Percentiles rank a stretch among this genome's conserved stretches.
Conservation (phyloP, 2,113 vertebrate species). For the Sturnira hondurensis region DNA sequence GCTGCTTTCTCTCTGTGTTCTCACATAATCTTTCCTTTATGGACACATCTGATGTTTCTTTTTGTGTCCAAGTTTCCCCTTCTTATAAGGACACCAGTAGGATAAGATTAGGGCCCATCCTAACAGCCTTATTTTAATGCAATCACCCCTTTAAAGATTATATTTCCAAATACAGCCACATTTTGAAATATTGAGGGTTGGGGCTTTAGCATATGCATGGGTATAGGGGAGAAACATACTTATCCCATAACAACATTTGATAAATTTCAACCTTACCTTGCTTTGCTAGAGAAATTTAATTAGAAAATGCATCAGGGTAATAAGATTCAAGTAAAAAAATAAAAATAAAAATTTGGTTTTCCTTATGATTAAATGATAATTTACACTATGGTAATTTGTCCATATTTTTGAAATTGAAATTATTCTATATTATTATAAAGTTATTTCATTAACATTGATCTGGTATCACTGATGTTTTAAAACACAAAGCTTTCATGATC, state of each 20-base stretch:
- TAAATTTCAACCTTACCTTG: conserved; percentile 19
- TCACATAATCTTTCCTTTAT: not conserved
- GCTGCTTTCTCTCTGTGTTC: not conserved
- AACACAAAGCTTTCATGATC: not conserved
- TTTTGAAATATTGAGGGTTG: not conserved
- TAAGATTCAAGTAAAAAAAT: not conserved
- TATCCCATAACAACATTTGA: not conserved
- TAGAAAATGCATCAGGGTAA: not conserved
- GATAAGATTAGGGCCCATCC: not conserved
- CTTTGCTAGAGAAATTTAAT: not conserved
- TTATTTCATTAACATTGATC: not conserved
- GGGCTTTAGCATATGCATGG: not conserved
- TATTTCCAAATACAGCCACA: not conserved
- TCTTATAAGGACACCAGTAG: not conserved
- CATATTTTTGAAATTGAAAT: not conserved
- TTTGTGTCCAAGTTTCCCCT: not conserved
- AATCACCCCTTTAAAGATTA: not conserved
- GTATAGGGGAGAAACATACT: not conserved
- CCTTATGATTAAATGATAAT: not conserved
- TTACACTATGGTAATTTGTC: not conserved
- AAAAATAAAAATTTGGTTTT: not conserved
- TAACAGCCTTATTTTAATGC: not conserved
- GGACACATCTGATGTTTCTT: not conserved
- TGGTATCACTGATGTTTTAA: not conserved
- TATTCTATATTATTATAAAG: not conserved